These are phyloP conservation scores for Brachionus koreanus DNA, from an alignment of 1,140 invertebrate genomes.

Conservation along the genomic window DNA sequence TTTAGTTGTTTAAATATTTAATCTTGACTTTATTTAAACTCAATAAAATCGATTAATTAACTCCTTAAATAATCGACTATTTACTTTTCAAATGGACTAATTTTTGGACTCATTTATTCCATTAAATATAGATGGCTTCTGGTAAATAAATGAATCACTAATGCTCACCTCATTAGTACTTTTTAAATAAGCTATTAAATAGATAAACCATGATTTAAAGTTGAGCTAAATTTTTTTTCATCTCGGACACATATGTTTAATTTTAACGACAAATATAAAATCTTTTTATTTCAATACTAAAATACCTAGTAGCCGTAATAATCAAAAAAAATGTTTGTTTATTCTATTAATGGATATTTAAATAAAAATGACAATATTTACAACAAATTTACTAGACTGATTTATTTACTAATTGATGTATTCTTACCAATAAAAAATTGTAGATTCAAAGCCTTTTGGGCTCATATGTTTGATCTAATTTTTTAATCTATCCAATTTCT, in stretches of 20 bases:
- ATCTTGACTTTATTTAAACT: neutral
- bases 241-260: constrained; percentile 35
- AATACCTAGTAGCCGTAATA: neutral
- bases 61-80: neutral
- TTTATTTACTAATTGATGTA: neutral
- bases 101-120: neutral
- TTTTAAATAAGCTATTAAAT: neutral
- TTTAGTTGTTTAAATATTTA: constrained; percentile 12
- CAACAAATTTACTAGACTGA: neutral
- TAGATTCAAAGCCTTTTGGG: neutral
- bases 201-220: neutral
- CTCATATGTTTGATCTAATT: neutral
- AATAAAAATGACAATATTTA: neutral
- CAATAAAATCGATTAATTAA: constrained; percentile 31
- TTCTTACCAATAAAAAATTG: neutral
- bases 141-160: constrained; percentile 9
- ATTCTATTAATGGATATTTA: constrained; percentile 6
- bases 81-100: neutral
- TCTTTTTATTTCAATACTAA: constrained; percentile 29
- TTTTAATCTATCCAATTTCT: neutral
- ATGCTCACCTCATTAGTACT: neutral
- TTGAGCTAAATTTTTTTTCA: neutral
- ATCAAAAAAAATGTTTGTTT: constrained; percentile 32
- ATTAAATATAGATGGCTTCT: neutral
- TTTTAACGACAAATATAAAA: constrained; percentile 31